phyloP scores from a whole-genome alignment of 2,888 invertebrate genomes.

The Nesidiocoris tenuis region DNA sequence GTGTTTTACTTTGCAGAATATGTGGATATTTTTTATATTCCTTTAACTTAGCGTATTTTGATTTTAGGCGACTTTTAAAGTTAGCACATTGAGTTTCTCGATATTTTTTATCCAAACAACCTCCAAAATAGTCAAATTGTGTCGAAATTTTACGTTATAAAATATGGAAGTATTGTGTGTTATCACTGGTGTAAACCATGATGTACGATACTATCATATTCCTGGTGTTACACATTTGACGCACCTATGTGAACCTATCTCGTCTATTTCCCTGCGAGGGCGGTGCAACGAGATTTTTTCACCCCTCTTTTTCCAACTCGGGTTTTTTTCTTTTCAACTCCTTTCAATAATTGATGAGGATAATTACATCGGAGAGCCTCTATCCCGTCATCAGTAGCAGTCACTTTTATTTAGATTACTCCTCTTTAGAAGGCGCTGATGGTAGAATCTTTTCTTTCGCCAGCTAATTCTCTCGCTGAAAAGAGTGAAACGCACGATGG shows the following conservation, averaged over 20 bases:
- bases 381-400: slow-evolving; percentile 9
- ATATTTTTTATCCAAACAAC: too few relatives aligned
- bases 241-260: neutral
- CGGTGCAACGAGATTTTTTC: slow-evolving; percentile 4
- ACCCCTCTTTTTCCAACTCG: neutral
- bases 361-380: slow-evolving; percentile 31
- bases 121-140: too few relatives aligned
- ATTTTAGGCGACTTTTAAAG: too few relatives aligned
- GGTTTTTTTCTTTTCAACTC: neutral
- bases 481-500: neutral
- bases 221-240: too few relatives aligned
- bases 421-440: slow-evolving; percentile 5
- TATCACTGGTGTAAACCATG: too few relatives aligned
- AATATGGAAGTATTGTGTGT: too few relatives aligned
- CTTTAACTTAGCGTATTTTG: too few relatives aligned
- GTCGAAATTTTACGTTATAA: too few relatives aligned
- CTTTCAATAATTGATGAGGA: slow-evolving; percentile 39
- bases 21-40: too few relatives aligned
- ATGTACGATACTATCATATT: too few relatives aligned
- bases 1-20: too few relatives aligned
- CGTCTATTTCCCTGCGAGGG: neutral
- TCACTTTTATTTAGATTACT: slow-evolving; percentile 29
- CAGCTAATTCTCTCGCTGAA: slow-evolving; percentile 24
- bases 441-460: slow-evolving; percentile 1
- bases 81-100: too few relatives aligned